These are phyloP conservation scores for Hyperoplus lanceolatus DNA, from an alignment of 2,797 vertebrate species.

Conservation along the genomic window DNA sequence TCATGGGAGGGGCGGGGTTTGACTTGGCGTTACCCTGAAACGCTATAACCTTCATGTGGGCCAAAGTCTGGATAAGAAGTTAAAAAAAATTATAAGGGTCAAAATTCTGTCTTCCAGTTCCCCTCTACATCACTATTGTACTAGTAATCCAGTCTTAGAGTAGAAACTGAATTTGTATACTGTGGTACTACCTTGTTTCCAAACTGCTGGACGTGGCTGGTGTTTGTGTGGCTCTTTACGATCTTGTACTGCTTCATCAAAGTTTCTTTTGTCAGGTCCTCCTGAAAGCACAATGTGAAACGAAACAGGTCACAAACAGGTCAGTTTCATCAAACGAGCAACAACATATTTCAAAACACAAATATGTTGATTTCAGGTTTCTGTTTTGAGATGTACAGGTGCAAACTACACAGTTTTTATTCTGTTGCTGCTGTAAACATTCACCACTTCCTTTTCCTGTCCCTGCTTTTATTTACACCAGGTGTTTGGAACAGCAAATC, in stretches of 20 bases:
- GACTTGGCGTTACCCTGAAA: conserved; percentile 90
- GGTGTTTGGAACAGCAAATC: conserved; percentile 11
- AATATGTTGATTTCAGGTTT: not conserved
- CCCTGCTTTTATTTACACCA: not conserved
- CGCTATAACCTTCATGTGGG: conserved; percentile 92
- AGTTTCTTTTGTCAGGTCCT: conserved; percentile 93
- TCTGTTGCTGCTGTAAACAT: conserved; percentile 6
- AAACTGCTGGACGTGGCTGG: conserved; percentile 97
- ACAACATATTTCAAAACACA: not conserved
- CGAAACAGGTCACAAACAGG: not conserved
- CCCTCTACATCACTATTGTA: not conserved
- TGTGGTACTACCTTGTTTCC: conserved; percentile 89
- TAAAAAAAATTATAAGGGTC: not conserved
- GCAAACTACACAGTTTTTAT: not conserved
- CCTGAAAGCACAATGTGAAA: conserved; percentile 81
- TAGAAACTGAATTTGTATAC: not conserved
- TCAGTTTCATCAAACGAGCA: not conserved
- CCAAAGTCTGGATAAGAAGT: conserved; percentile 86
- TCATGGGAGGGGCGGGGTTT: conserved; percentile 62
- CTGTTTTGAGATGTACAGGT: not conserved
- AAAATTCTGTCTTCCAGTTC: not conserved
- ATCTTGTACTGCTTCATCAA: conserved; percentile 93
- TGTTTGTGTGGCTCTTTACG: conserved; percentile 93
- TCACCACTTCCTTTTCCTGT: conserved; percentile 57
- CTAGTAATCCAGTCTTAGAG: not conserved